Evolutionary conservation across 2,113 vertebrate genomes (phyloP).

Genomic region (Trematocara variabile): DNA sequence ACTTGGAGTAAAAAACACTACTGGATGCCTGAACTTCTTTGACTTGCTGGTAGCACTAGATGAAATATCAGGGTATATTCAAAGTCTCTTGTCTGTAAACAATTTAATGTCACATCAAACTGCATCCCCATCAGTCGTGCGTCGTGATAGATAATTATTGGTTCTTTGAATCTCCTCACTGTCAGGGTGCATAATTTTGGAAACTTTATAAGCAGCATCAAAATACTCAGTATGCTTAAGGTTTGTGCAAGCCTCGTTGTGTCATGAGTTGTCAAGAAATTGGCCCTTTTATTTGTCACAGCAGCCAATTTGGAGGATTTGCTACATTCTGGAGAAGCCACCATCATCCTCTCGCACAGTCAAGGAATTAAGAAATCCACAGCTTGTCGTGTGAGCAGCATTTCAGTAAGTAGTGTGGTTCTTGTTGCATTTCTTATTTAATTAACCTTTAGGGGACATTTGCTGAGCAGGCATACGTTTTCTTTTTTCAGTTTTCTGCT

Average conservation of each 20-base stretch:
- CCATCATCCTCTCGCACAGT: background rate
- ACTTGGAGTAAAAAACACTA: background rate
- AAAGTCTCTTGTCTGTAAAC: background rate
- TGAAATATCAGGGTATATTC: background rate
- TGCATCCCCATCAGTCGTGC: background rate
- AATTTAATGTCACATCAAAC: background rate
- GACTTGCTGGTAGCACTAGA: background rate
- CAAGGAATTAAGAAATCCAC: background rate
- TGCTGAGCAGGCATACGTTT: constrained; percentile 12
- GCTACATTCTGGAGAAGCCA: background rate
- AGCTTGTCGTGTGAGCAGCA: background rate
- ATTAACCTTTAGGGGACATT: constrained; percentile 25
- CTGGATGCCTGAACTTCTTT: background rate
- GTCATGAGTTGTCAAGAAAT: background rate
- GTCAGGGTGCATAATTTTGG: background rate
- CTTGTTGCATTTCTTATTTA: background rate
- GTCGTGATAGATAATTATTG: background rate
- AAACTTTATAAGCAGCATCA: background rate
- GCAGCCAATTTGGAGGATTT: background rate
- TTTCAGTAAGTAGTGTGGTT: background rate
- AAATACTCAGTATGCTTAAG: background rate
- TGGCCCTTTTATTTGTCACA: background rate
- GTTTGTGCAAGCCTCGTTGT: background rate
- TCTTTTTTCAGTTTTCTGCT: background rate
- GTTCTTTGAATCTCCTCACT: background rate